These are phyloP conservation scores for Pseudocheirus occidentalis DNA, from an alignment of 2,797 vertebrate species.

Conservation along the genomic window DNA sequence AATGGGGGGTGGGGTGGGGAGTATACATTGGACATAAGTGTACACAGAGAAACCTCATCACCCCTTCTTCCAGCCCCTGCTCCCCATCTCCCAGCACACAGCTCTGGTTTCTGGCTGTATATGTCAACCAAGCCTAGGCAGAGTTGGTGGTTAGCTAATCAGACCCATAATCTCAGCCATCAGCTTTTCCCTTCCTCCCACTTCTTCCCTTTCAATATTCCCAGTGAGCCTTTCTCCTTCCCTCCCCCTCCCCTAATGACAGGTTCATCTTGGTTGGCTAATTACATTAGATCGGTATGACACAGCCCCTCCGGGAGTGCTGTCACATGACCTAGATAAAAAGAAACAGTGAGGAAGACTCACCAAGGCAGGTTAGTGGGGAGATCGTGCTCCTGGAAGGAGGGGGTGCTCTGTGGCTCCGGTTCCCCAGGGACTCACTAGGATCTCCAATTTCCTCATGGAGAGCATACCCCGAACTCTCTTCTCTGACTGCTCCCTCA, in stretches of 20 bases:
- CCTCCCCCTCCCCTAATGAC: not conserved
- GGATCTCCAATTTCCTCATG: not conserved
- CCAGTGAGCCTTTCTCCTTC: not conserved
- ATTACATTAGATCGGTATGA: not conserved
- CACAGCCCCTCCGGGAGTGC: not conserved
- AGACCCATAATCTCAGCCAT: not conserved
- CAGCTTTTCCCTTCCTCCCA: not conserved
- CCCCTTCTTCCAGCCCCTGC: rapidly evolving
- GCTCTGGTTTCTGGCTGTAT: not conserved
- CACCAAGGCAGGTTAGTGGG: not conserved
- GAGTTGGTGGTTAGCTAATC: not conserved
- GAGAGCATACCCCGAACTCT: not conserved
- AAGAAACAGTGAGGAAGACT: slow-evolving; percentile 21
- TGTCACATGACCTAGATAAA: not conserved
- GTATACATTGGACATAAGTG: not conserved
- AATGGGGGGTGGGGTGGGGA: not conserved
- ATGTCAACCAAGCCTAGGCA: not conserved
- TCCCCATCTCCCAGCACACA: not conserved
- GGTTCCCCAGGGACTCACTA: not conserved
- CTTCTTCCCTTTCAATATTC: not conserved
- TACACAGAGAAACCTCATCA: not conserved
- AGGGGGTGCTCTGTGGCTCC: not conserved
- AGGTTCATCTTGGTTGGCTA: slow-evolving; percentile 38
- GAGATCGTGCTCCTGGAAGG: not conserved
- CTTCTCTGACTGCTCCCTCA: not conserved